Percentiles rank a stretch among this genome's conserved stretches.
Evolutionary conservation across 2,113 vertebrate genomes (phyloP).

Genomic region (Falco punctatus): DNA sequence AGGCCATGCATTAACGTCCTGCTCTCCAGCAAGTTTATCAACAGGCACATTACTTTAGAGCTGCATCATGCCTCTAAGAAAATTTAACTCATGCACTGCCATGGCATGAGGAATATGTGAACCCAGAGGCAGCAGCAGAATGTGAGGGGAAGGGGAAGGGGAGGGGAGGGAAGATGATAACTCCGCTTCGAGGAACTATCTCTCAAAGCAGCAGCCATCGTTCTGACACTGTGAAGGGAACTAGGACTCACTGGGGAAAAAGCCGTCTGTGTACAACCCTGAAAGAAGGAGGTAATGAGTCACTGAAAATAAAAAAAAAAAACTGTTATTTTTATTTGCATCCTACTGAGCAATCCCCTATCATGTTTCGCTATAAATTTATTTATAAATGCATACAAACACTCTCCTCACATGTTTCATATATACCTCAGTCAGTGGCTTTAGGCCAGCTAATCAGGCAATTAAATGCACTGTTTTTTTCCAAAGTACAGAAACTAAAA

Average conservation of each 20-base stretch:
- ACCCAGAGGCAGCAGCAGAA: background rate
- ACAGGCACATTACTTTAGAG: background rate
- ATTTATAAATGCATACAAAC: background rate
- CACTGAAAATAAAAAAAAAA: background rate
- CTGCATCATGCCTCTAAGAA: background rate
- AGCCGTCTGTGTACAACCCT: background rate
- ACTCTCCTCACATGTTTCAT: background rate
- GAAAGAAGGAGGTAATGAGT: background rate
- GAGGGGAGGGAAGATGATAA: background rate
- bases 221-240: background rate
- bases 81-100: background rate
- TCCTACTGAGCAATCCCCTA: background rate
- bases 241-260: background rate
- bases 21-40: conserved; percentile 3
- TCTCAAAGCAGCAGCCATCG: background rate
- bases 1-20: background rate
- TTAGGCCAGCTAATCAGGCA: background rate
- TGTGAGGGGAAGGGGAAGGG: background rate
- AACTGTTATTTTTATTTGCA: background rate
- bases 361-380: background rate
- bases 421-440: background rate
- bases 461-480: background rate
- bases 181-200: background rate
- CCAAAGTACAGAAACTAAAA: background rate
- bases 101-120: background rate